Evolutionary conservation across 2,888 invertebrate species (phyloP).

Genomic region (Strigamia crassipes): DNA sequence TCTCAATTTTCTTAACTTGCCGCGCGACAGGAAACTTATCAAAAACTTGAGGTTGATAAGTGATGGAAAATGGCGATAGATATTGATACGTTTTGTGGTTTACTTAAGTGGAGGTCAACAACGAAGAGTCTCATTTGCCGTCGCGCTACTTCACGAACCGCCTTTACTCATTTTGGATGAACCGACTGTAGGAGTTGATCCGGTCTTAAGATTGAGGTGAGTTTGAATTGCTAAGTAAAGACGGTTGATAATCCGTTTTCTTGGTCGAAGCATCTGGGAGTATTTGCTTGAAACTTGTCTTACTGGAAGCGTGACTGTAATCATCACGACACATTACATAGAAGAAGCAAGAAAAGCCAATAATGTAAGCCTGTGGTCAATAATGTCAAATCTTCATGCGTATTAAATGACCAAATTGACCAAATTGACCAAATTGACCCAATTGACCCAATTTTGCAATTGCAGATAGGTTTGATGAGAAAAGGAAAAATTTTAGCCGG

Average conservation of each 20-base stretch:
- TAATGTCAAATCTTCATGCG: too few relatives aligned
- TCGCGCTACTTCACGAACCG: conserved; percentile 58
- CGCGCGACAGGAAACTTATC: conserved; percentile 79
- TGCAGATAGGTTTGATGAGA: conserved; percentile 90
- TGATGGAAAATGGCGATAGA: too few relatives aligned
- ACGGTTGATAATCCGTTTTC: too few relatives aligned
- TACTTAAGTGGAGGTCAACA: conserved; percentile 58
- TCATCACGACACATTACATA: neutral
- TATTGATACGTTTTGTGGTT: neutral
- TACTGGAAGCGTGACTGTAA: neutral
- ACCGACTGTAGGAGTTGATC: conserved; percentile 57
- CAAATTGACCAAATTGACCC: too few relatives aligned
- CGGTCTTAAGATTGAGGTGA: conserved; percentile 57
- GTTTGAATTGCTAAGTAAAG: too few relatives aligned
- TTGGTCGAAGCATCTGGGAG: neutral
- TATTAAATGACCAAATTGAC: too few relatives aligned
- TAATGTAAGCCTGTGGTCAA: too few relatives aligned
- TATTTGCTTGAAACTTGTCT: neutral
- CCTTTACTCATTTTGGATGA: conserved; percentile 54
- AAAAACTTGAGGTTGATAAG: conserved; percentile 70
- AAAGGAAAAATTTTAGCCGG: conserved; percentile 88
- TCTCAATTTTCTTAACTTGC: conserved; percentile 86
- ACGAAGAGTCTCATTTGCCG: conserved; percentile 58
- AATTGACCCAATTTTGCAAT: too few relatives aligned
- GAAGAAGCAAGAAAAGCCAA: conserved; percentile 36